Percentiles rank a stretch among this genome's conserved stretches.
These are phyloP conservation scores for Drosophila longiperda DNA, from an alignment of 2,888 invertebrate species.

Conservation along the genomic window DNA sequence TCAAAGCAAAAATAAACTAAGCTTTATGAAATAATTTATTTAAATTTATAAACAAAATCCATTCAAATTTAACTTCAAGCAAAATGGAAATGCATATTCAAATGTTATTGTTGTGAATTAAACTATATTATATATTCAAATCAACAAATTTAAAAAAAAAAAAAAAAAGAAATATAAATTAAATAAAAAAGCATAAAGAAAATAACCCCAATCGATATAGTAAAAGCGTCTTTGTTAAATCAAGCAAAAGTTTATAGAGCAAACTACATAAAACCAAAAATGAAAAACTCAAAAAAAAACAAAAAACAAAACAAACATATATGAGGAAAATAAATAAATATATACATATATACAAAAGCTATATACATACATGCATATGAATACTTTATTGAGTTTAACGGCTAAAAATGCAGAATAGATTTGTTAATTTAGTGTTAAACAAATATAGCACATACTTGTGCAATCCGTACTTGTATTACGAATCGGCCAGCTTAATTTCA, in stretches of 20 bases:
- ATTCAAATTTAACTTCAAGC: conserved; percentile 55
- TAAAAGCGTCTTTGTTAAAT: conserved; percentile 68
- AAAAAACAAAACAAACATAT: conserved; percentile 18
- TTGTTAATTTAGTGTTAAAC: conserved; percentile 78
- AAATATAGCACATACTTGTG: conserved; percentile 42
- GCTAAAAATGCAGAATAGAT: conserved; percentile 72
- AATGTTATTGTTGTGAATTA: conserved; percentile 83
- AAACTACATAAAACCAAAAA: conserved; percentile 29
- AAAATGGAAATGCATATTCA: conserved; percentile 70
- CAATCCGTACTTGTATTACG: conserved; percentile 25
- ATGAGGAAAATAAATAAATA: conserved; percentile 19
- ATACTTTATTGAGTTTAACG: conserved; percentile 71
- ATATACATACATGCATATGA: conserved; percentile 50
- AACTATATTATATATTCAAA: conserved; percentile 66
- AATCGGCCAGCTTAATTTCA: conserved; percentile 23
- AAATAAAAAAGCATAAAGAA: conserved; percentile 12
- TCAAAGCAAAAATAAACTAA: conserved; percentile 50
- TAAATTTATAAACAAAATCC: conserved; percentile 58
- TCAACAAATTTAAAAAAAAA: conserved; percentile 18
- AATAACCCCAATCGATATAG: conserved; percentile 43
- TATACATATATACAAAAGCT: conserved; percentile 32
- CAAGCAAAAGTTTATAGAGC: conserved; percentile 43
- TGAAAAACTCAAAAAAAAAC: conserved; percentile 12
- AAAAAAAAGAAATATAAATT: conserved; percentile 12
- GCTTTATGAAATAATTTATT: conserved; percentile 61